Conservation (phyloP, 2,113 vertebrate species). For the Sminthopsis crassicaudata region DNA sequence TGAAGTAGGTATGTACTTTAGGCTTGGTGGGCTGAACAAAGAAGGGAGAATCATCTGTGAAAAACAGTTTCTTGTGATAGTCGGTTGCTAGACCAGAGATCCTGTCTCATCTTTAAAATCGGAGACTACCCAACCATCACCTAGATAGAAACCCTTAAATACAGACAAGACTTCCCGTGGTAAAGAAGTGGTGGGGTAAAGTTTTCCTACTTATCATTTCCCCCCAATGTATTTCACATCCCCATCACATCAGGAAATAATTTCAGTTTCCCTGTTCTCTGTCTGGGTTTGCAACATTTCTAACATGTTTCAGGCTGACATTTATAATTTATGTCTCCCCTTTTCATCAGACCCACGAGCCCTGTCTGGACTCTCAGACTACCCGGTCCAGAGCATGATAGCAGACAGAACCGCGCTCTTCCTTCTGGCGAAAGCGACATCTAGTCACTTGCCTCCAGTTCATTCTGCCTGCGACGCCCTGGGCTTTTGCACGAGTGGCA, state of each 20-base stretch:
- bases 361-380: slow-evolving; percentile 4
- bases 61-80: not conserved
- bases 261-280: slow-evolving; percentile 9
- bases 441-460: slow-evolving; percentile 10
- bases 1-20: not conserved
- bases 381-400: not conserved
- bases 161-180: not conserved
- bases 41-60: not conserved
- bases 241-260: not conserved
- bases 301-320: slow-evolving; percentile 22
- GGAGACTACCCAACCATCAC: not conserved
- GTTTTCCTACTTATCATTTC: not conserved
- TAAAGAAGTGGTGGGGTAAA: not conserved
- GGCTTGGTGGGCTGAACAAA: not conserved
- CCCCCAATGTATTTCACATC: not conserved
- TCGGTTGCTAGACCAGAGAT: not conserved
- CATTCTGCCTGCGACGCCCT: not conserved
- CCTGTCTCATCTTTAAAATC: not conserved
- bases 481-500: not conserved
- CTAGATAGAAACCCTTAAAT: not conserved
- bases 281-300: slow-evolving; percentile 13
- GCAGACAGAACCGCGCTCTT: not conserved
- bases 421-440: slow-evolving; percentile 15
- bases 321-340: slow-evolving; percentile 44
- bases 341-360: slow-evolving; percentile 33